Percentiles rank a stretch among this genome's conserved stretches.
These are phyloP conservation scores for Phoronis australis DNA, from an alignment of 2,888 invertebrate genomes.

Conservation along the genomic window DNA sequence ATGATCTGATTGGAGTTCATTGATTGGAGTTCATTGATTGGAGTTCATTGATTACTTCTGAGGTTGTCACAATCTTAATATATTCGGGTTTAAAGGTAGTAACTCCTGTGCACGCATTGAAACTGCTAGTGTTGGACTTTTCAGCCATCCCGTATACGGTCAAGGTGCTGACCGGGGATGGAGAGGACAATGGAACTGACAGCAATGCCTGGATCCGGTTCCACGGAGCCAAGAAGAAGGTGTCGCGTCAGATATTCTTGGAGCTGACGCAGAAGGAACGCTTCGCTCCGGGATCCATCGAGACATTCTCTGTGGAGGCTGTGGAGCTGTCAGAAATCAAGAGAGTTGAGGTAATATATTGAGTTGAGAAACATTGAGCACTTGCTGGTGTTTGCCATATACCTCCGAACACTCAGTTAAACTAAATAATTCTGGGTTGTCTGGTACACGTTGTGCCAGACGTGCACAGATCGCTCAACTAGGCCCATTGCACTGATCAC, in stretches of 20 bases:
- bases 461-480: too few relatives aligned
- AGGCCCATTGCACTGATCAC: too few relatives aligned
- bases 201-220: conserved; percentile 48
- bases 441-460: too few relatives aligned
- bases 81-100: too few relatives aligned
- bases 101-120: too few relatives aligned
- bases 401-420: too few relatives aligned
- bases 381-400: not conserved
- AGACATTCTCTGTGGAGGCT: conserved; percentile 50
- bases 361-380: not conserved
- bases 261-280: conserved; percentile 40
- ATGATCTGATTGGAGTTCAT: too few relatives aligned
- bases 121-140: conserved; percentile 1
- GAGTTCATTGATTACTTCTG: too few relatives aligned
- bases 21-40: too few relatives aligned
- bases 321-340: conserved; percentile 46
- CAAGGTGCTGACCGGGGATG: conserved; percentile 43
- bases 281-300: conserved; percentile 45
- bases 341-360: conserved; percentile 39
- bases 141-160: conserved; percentile 51
- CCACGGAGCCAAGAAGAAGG: conserved; percentile 32
- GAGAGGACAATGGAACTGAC: conserved; percentile 46
- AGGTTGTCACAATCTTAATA: too few relatives aligned
- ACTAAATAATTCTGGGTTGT: too few relatives aligned
- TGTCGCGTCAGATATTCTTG: conserved; percentile 38